Evolutionary conservation across 53 echinoderm and acorn worm species (phyloP).

Genomic region (Holothuria scabra): DNA sequence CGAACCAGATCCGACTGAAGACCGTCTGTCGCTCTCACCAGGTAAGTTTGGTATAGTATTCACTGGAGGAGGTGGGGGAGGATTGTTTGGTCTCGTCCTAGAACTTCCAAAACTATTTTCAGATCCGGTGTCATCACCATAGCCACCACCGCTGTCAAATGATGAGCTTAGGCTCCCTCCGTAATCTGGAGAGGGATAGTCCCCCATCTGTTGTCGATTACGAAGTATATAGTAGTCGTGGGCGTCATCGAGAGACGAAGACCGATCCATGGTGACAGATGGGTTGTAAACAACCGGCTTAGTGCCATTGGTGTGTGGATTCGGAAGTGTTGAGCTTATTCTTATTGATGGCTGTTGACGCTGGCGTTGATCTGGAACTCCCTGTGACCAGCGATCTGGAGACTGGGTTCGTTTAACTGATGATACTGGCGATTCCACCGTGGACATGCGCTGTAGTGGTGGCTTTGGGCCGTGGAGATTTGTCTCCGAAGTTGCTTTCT

Average conservation of each 20-base stretch:
- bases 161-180: conserved; percentile 9
- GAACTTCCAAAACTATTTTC: conserved; percentile 52
- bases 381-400: conserved; percentile 39
- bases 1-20: neutral
- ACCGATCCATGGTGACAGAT: neutral
- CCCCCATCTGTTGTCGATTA: neutral
- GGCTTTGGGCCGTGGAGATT: neutral
- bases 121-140: conserved; percentile 45
- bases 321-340: neutral
- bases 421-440: neutral
- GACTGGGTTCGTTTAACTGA: neutral
- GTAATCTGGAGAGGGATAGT: conserved; percentile 67
- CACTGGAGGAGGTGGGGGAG: conserved; percentile 55
- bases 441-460: neutral
- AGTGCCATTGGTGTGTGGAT: neutral
- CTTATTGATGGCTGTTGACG: conserved; percentile 2
- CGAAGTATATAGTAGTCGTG: conserved; percentile 21
- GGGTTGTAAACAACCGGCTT: conserved; percentile 13
- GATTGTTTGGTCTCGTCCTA: neutral
- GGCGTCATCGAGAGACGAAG: neutral
- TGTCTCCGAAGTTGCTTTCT: neutral
- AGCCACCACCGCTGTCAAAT: conserved; percentile 19
- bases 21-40: conserved; percentile 16
- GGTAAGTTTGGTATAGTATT: conserved; percentile 53
- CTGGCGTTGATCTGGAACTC: neutral